phyloP scores from a whole-genome alignment of 1,140 invertebrate species.

The Anastrepha obliqua region DNA sequence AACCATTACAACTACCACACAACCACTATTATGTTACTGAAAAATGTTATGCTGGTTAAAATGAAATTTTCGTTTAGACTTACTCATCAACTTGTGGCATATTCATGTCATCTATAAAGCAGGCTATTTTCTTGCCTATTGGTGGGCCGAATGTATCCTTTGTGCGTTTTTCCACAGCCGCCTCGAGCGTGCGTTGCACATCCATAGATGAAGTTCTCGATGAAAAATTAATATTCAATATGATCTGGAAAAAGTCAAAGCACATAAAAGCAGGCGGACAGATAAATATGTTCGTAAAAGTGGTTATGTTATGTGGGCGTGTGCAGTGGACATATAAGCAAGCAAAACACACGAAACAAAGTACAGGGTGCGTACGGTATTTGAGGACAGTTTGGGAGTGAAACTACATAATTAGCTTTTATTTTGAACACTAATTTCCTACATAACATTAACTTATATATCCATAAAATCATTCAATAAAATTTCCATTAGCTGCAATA shows the following conservation, averaged over 20 bases:
- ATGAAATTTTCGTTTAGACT: constrained; percentile 58
- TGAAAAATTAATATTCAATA: constrained; percentile 92
- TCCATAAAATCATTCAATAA: too few relatives aligned
- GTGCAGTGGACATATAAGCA: neutral
- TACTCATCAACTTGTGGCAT: constrained; percentile 87
- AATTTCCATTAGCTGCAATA: too few relatives aligned
- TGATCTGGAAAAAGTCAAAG: constrained; percentile 74
- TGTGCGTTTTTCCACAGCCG: constrained; percentile 89
- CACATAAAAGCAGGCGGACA: neutral
- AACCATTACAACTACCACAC: neutral
- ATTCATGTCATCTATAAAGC: constrained; percentile 96
- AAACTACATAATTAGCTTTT: too few relatives aligned
- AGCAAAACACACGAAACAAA: neutral
- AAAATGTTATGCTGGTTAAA: constrained; percentile 11
- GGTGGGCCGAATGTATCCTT: constrained; percentile 92
- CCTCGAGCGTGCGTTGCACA: constrained; percentile 90
- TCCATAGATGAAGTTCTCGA: constrained; percentile 91
- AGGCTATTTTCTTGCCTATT: constrained; percentile 88
- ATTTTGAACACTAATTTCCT: too few relatives aligned
- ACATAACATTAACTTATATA: too few relatives aligned
- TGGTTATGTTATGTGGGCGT: neutral
- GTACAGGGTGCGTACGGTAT: too few relatives aligned
- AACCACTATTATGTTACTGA: neutral
- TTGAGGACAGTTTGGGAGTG: too few relatives aligned
- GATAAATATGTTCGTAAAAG: neutral